A percentile compares a stretch with the other conserved stretches of the same genome.
phyloP scores from a whole-genome alignment of 2,888 invertebrate genomes.

The Lysandra bellargus region DNA sequence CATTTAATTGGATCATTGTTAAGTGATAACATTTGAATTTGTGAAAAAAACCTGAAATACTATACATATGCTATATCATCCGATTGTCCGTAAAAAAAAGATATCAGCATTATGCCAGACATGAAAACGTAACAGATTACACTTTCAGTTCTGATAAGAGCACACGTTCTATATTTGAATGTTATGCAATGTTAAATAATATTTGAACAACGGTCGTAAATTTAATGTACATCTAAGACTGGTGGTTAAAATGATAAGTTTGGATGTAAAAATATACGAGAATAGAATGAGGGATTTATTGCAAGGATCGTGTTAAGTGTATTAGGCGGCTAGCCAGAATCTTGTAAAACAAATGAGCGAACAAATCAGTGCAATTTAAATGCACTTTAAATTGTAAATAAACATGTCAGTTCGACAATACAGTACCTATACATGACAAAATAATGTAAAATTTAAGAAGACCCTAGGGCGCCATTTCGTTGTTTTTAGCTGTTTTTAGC shows the following conservation, averaged over 20 bases:
- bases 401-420: neutral
- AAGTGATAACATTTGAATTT: neutral
- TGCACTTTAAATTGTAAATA: neutral
- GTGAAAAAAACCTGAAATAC: neutral
- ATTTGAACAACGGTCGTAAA: conserved; percentile 17
- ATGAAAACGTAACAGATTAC: neutral
- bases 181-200: conserved; percentile 22
- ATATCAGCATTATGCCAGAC: conserved; percentile 10
- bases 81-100: neutral
- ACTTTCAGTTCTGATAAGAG: neutral
- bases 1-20: neutral
- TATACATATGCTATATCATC: neutral
- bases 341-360: conserved; percentile 58
- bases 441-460: too few relatives aligned
- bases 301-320: conserved; percentile 55
- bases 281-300: conserved; percentile 64
- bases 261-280: conserved; percentile 52
- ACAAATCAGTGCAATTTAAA: conserved; percentile 25
- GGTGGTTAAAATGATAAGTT: conserved; percentile 41
- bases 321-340: conserved; percentile 67
- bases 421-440: neutral
- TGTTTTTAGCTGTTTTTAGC: too few relatives aligned
- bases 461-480: too few relatives aligned
- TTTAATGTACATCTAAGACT: conserved; percentile 27
- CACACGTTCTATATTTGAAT: conserved; percentile 12